Conservation (phyloP, 2,113 vertebrate genomes). For the Phylloscopus trochiloides region DNA sequence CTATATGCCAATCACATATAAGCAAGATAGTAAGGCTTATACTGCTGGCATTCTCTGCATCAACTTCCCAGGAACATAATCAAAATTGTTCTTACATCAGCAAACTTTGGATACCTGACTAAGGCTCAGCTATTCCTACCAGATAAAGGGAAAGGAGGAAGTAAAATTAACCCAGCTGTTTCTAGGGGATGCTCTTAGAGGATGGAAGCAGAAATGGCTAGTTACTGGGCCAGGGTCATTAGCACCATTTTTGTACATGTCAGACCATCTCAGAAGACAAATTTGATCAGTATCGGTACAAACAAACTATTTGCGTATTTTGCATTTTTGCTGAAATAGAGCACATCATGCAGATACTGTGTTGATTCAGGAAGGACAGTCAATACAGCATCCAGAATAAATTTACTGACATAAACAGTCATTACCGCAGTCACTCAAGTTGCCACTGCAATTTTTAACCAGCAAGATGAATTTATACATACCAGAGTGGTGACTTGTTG, state of each 20-base stretch:
- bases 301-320: background rate
- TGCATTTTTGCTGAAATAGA: background rate
- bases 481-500: background rate
- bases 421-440: background rate
- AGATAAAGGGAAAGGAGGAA: background rate
- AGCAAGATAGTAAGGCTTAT: background rate
- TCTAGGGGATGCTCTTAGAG: background rate
- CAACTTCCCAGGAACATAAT: background rate
- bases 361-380: background rate
- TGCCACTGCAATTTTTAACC: background rate
- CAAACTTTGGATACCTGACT: background rate
- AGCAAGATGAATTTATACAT: background rate
- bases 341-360: background rate
- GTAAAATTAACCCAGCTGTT: background rate
- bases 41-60: background rate
- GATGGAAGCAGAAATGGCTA: background rate
- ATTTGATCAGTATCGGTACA: rapidly evolving
- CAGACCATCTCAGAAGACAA: background rate
- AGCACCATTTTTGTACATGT: background rate
- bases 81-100: background rate
- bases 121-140: background rate
- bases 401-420: background rate
- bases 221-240: background rate
- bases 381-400: background rate
- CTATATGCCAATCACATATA: background rate